Conservation (phyloP, 2,113 vertebrate genomes). For the Ivindomyrus marchei region DNA sequence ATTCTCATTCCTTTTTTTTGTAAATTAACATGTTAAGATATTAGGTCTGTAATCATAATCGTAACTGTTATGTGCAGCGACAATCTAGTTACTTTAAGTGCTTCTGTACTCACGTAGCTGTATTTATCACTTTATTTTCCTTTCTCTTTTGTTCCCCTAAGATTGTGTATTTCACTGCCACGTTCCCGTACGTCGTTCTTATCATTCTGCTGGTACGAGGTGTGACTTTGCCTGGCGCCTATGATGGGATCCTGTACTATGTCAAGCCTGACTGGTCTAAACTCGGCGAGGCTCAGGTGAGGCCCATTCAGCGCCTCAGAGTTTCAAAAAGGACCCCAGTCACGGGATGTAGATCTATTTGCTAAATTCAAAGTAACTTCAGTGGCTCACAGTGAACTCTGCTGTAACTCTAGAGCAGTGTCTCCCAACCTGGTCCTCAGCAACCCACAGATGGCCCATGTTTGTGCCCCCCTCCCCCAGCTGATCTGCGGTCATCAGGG, state of each 20-base stretch:
- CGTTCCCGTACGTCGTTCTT: slow-evolving; percentile 66
- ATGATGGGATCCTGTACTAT: slow-evolving; percentile 65
- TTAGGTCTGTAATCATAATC: not conserved
- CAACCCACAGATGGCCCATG: not conserved
- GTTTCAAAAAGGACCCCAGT: not conserved
- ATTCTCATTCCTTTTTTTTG: not conserved
- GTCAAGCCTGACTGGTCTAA: slow-evolving; percentile 69
- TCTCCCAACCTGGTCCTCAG: not conserved
- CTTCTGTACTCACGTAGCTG: too few species aligned
- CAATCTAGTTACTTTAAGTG: not conserved
- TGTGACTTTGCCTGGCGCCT: slow-evolving; percentile 62
- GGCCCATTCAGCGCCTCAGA: not conserved
- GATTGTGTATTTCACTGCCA: slow-evolving; percentile 71
- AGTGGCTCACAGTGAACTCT: not conserved
- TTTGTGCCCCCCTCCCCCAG: not conserved
- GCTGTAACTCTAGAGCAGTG: not conserved
- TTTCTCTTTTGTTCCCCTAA: slow-evolving; percentile 31
- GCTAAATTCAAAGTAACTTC: not conserved
- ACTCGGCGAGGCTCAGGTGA: slow-evolving; percentile 61
- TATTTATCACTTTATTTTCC: not conserved
- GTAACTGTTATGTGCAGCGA: not conserved
- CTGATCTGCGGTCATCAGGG: too few species aligned
- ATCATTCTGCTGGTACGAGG: slow-evolving; percentile 66
- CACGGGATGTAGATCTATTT: not conserved
- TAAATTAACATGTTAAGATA: not conserved